Base-by-base conservation (phyloP, 2,888 invertebrate species). In the Trissolcus japonicus region DNA sequence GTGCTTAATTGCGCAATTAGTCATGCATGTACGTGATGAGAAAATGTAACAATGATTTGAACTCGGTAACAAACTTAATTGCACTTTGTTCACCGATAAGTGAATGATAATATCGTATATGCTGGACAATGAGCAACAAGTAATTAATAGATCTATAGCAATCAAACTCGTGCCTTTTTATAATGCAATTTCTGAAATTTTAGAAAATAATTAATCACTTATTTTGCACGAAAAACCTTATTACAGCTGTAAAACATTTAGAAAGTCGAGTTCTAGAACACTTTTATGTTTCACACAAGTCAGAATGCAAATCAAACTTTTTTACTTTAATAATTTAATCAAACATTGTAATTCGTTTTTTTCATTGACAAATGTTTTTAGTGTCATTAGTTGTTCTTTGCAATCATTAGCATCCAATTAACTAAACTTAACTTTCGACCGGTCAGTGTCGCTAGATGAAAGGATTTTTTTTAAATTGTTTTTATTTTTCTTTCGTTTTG, bases 81-180 rank as follows among this genome's bases (percentile, higher is more conserved):
- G 68, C 57, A 75, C 75, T 75, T 75, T 75, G 75, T 62, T 75
- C 68, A 17, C 59, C 59, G 69, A 68, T 68, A 69, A 75, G 68
- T 63, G 54, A 62, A 19, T 59, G 54, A 75, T 75, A 63, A 75
- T 63, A 53, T 72, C 59, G 54, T 62, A 56, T 63, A 56, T 48
- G 40, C 29, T 35, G 40, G 67, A 67, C 59, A 75, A 66, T 66
- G 51, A 63, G 43, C 63, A 61, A 35, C 40, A 13, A 29, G 14
- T 57, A 35, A 55, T 48, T 41, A 46, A n/a, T 46, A 16, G 6
- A 16, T 46, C 16, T 16, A 4, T 46, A 0, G 1, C 46, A n/a
- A 16, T 16, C 9, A 6, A 1, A 9, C 35, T 46, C 1, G 16
- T 14, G 0, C 0, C 14, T 46, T 46, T 14, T 11, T 6, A 35